Conservation (phyloP, 2,113 vertebrate genomes). For the Zosterops borbonicus region DNA sequence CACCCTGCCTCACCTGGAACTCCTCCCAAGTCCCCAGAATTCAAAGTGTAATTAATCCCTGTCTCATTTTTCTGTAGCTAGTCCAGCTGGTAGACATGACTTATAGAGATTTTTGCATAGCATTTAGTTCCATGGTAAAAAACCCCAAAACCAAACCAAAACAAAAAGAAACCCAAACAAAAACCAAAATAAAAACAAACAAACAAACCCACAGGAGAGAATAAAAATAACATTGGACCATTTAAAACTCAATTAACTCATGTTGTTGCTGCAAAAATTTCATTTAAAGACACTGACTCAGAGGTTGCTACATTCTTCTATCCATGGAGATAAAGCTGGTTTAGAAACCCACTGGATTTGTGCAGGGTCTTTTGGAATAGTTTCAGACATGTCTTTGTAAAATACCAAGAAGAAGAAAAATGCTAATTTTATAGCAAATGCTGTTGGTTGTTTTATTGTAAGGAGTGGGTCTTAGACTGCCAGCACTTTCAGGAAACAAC, state of each 20-base stretch:
- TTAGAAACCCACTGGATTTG: neutral
- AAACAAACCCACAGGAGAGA: neutral
- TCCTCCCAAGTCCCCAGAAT: rapidly evolving
- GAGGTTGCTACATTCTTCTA: neutral
- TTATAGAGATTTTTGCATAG: neutral
- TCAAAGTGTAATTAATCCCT: neutral
- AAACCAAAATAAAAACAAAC: no score
- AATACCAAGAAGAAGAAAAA: neutral
- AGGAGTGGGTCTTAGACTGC: neutral
- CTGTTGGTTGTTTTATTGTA: neutral
- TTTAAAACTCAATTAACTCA: neutral
- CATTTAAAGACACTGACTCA: neutral
- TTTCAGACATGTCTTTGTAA: neutral
- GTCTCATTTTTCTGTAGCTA: neutral
- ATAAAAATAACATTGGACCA: neutral
- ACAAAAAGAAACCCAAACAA: no score
- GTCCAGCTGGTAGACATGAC: neutral
- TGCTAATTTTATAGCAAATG: neutral
- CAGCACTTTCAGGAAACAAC: neutral
- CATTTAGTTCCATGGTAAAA: neutral
- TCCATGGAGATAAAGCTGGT: neutral
- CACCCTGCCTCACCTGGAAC: neutral
- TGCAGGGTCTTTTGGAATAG: neutral
- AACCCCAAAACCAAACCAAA: neutral
- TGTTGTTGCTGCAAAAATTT: neutral